These are phyloP conservation scores for Drymodes brunneopygia DNA, from an alignment of 2,113 vertebrate genomes.

Conservation along the genomic window DNA sequence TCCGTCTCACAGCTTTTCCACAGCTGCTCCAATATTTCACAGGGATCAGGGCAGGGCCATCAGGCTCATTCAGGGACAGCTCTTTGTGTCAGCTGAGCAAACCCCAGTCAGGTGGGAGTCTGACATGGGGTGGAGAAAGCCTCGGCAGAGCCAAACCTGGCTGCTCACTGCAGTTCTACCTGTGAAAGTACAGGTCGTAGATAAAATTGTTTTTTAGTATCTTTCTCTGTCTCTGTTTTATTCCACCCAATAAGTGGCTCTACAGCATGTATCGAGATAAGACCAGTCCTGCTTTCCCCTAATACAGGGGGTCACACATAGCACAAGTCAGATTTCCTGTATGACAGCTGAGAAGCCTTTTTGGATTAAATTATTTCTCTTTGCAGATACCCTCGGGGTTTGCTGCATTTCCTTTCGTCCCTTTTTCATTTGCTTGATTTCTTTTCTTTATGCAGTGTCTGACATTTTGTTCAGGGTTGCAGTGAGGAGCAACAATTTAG, in stretches of 20 bases:
- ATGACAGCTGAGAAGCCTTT: not conserved
- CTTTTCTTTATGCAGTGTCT: not conserved
- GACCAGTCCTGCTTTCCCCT: not conserved
- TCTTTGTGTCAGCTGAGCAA: not conserved
- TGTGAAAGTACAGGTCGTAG: not conserved
- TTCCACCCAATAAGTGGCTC: accelerated
- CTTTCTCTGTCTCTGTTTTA: not conserved
- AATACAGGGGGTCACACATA: not conserved
- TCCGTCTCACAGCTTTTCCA: not conserved
- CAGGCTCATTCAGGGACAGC: not conserved
- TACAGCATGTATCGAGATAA: accelerated
- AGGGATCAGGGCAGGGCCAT: not conserved
- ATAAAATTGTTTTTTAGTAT: not conserved
- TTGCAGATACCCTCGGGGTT: not conserved
- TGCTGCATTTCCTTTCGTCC: not conserved
- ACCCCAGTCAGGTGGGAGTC: not conserved
- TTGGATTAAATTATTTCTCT: not conserved
- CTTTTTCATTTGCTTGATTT: slow-evolving; percentile 25
- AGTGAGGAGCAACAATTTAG: slow-evolving; percentile 30
- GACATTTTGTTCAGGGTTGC: slow-evolving; percentile 35
- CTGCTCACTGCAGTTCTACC: not conserved
- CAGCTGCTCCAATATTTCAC: not conserved
- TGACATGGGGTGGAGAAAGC: not conserved
- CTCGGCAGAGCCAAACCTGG: not conserved
- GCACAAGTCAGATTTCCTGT: not conserved